Evolutionary conservation across 2,113 vertebrate species (phyloP).

Genomic region (Tursiops truncatus): DNA sequence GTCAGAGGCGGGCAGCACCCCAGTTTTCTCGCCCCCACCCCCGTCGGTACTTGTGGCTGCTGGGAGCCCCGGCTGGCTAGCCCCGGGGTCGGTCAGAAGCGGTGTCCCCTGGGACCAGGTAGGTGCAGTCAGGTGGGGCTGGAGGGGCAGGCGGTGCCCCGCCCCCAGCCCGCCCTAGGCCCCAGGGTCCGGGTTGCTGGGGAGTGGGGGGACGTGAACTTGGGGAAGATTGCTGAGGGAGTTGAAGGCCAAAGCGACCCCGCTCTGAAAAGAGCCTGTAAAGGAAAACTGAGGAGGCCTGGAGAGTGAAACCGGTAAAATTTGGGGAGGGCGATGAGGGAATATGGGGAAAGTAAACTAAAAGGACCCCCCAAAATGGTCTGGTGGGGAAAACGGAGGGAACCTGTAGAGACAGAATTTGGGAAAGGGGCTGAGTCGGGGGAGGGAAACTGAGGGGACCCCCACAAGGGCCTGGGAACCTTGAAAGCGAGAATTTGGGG

Average conservation of each 20-base stretch:
- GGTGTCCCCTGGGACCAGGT: conserved; percentile 59
- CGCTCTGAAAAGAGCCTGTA: neutral
- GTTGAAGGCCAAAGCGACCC: neutral
- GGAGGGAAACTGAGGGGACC: neutral
- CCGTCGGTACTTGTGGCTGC: neutral
- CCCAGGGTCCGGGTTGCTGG: no score
- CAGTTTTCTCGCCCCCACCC: neutral
- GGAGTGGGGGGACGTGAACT: neutral
- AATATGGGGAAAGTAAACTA: neutral
- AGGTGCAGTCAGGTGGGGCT: neutral
- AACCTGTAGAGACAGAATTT: neutral
- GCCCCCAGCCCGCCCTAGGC: neutral
- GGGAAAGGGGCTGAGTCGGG: neutral
- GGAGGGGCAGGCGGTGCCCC: neutral
- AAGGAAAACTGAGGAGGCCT: neutral
- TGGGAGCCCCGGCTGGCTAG: neutral
- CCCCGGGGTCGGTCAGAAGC: neutral
- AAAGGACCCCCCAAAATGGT: neutral
- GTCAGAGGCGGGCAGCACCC: conserved; percentile 44
- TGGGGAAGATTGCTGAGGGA: neutral
- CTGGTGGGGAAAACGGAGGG: neutral
- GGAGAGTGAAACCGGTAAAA: neutral
- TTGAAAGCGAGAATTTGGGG: neutral
- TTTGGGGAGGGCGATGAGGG: neutral
- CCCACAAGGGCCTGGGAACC: neutral